Base-by-base conservation (phyloP, 2,888 invertebrate genomes). In the Ochropleura plecta region DNA sequence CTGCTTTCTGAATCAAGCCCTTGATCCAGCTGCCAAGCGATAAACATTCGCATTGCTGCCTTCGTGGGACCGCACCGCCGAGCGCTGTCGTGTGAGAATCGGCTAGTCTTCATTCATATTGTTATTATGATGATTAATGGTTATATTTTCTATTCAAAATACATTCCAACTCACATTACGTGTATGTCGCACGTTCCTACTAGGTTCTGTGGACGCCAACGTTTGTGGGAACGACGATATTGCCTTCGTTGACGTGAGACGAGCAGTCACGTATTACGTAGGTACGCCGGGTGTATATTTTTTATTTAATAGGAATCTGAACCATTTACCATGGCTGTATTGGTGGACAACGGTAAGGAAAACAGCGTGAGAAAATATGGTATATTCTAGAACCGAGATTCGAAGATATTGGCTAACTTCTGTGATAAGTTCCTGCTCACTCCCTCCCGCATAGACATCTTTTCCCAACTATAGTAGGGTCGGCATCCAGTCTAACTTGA, bases 191-290 rank as follows among this genome's bases (percentile, higher is more conserved):
- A 5, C 55, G 5, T 55, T 14, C 20, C 20, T 20, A 2, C 55
- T 55, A 12, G 5, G 12, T 12, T 1, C 20, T 55, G 6, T 20
- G 55, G 20, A 55, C 12, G 20, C 20, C 20, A 20, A 6, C 2
- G 55, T 20, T 20, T n/a, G 14, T 51, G 40, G 60, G 8, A 59
- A 49, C 16, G 18, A 6, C 12, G n/a, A 46, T 51, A 63, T 55
- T 70, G 14, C 40, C 30, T 30, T 70, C 40, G 16, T 40, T 67
- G 74, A 68, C 48, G 63, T 64, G 79, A 40, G 49, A 44, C 75
- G 55, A 74, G 65, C 74, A 30, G 60, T 79, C 75, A 79, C 75
- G 80, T 80, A 63, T 48, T 40, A 59, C 40, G 20, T n/a, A n/a
- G 10, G 12, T n/a, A n/a, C 16, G 59, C 46, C 42, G 44, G 8